Percentiles rank a stretch among this genome's conserved stretches.
Conservation (phyloP, 2,797 vertebrate species). For the Aphelocoma californica region DNA sequence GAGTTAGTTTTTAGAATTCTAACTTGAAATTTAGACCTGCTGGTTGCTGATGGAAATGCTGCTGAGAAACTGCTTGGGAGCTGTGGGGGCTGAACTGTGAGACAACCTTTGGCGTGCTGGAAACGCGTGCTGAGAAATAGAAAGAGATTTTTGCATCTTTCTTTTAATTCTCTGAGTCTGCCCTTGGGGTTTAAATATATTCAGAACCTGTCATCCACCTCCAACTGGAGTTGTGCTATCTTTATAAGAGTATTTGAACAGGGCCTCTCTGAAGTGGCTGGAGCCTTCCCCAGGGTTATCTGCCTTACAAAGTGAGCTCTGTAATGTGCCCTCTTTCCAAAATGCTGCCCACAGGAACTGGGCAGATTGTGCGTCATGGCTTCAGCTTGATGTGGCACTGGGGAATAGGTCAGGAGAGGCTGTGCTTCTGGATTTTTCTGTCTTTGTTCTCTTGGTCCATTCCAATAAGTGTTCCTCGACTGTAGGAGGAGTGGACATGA, state of each 20-base stretch:
- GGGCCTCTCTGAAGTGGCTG: not conserved
- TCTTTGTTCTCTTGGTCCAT: not conserved
- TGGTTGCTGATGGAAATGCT: not conserved
- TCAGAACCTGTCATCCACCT: not conserved
- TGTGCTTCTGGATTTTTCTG: not conserved
- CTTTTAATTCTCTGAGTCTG: not conserved
- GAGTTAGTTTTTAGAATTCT: not conserved
- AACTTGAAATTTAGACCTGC: not conserved
- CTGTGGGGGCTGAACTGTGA: not conserved
- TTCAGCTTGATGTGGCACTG: not conserved
- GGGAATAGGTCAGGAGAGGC: not conserved
- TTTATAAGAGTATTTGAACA: not conserved
- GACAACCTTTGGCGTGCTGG: not conserved
- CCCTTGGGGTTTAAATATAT: not conserved
- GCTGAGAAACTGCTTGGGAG: not conserved
- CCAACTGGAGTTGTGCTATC: not conserved
- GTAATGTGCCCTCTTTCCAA: not conserved
- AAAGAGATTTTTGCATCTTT: not conserved
- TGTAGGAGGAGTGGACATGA: not conserved
- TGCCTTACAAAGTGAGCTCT: not conserved
- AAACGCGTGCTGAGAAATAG: not conserved
- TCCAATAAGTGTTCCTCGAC: not conserved
- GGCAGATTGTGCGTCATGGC: fast-evolving
- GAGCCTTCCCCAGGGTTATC: not conserved
- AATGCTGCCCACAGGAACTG: fast-evolving